Base-by-base conservation (phyloP, 2,888 invertebrate species). In the Ganaspis brasiliensis region DNA sequence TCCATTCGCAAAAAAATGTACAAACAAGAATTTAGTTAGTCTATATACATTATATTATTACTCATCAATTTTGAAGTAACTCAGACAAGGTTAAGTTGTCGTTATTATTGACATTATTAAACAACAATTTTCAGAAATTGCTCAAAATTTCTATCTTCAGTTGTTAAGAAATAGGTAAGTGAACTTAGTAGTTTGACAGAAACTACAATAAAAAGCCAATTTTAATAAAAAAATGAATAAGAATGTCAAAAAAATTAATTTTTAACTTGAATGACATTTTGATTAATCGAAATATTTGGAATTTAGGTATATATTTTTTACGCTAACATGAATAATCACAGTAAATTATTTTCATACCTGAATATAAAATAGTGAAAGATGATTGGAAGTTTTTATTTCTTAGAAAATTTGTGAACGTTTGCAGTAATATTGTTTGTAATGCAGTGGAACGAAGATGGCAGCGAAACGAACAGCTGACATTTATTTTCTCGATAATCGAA, bases 371-470 rank as follows among this genome's bases (percentile, higher is more conserved):
- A 76, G 59, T 75, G 77, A 74, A 75, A 45, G 79, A 75, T 57
- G 70, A 78, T 72, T 73, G 63, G 77, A 74, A 78, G 40, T 77
- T 79, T 59, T 61, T 37, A 61, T 74, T 83, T 75, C 24, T 63
- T 63, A 75, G 12, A 73, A 77, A 74, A 57, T 75, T 80, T 78
- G 52, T 72, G 72, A 74, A 77, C 61, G 75, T 76, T 26, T 57
- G 14, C 56, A 56, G 24, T 56, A 1, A 21, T 56, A 10, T 56
- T 14, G 56, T 24, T 56, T 16, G 35, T n/a, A 10, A 10, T 21
- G n/a, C 8, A 67, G 12, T 19, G 26, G 67, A 73, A 79, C 73
- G 78, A 81, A 81, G 78, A 83, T 82, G 83, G 79, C 79, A 57
- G 79, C 77, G 67, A 4, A 31, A 6, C 31, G 6, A 31, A 31